Conservation (phyloP, 2,113 vertebrate species). For the Paratilapia polleni region DNA sequence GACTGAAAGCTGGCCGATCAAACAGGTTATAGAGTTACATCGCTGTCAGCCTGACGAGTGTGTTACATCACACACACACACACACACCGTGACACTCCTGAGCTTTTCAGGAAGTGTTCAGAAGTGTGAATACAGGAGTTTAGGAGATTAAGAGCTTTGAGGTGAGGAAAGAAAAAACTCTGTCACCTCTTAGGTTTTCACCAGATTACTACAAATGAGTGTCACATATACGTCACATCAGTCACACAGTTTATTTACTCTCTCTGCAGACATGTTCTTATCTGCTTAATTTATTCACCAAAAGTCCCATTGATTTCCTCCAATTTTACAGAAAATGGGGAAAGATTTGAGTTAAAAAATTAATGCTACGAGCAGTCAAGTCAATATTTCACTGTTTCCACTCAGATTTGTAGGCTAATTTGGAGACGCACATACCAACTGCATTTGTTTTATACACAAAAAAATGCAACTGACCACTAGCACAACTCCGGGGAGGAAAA, state of each 20-base stretch:
- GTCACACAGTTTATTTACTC: neutral
- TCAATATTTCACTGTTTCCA: neutral
- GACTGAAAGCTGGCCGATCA: conserved; percentile 12
- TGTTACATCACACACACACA: conserved; percentile 31
- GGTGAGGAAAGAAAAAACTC: conserved; percentile 24
- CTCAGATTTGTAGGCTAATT: neutral
- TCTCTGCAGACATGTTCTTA: neutral
- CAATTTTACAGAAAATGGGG: neutral
- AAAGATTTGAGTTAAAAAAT: neutral
- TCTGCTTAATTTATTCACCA: neutral
- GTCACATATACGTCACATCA: neutral
- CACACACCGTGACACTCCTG: conserved; percentile 1
- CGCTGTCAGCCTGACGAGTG: conserved; percentile 26
- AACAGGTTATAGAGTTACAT: conserved; percentile 38
- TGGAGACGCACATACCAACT: neutral
- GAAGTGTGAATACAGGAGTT: neutral
- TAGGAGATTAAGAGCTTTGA: conserved; percentile 31
- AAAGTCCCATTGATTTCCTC: neutral
- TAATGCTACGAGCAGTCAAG: neutral
- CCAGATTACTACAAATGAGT: conserved; percentile 5
- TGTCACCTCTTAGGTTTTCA: neutral
- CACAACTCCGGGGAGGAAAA: neutral
- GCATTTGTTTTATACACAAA: too few relatives aligned
- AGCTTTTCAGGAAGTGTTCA: conserved; percentile 31
- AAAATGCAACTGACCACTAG: too few relatives aligned